Evolutionary conservation across 2,113 vertebrate genomes (phyloP), one percentile per base, ranked within the genome.

Genomic region (Pao palembangensis): DNA sequence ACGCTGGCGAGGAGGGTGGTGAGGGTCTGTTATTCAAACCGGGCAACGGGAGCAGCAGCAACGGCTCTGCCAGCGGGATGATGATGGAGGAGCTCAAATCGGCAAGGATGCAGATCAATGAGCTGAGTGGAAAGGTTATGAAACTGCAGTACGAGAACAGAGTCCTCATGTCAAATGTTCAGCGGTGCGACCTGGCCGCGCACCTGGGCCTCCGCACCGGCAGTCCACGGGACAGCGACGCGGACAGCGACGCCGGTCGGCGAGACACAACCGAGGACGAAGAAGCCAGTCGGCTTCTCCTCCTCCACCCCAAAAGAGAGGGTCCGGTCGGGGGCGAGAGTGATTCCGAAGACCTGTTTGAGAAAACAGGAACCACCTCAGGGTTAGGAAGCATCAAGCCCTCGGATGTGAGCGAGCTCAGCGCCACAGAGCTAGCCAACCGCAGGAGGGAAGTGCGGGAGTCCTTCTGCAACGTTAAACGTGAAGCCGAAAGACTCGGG

Each of bases 131-230:
- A 10, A 98, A 98, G 62, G 94, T 98, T 59, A 93, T 98, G 91
- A 96, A 96, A 82, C 93, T 99, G 10, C 97, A 99, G 78, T 96
- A 96, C 0, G 97, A 99, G 89, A 99, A 98, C 81, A 91, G 94
- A 0, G 93, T 96, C 61, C 91, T 99, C 58, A 91, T 98, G 67
- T 97, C 95, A 67, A 95, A 94, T 0, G 93, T 94, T 46, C 97
- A 98, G 81, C 94, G 93, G 58, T 94, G 92, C 0, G 96, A 98
- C 69, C 90, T 96, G 28, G 94, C 92, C 0, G 90, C 94, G 6
- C 93, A 95, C 73, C 79, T 94, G 23, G 95, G 94, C 53, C 76
- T 92, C 12, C 92, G 84, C 0, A 90, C 92, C 1, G 86, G 91
- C 8, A 96, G 94, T 69, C 93, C 94, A 1, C 90, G 93, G 17